These are phyloP conservation scores for Ageneiosus marmoratus DNA, from an alignment of 2,113 vertebrate genomes.

Conservation along the genomic window DNA sequence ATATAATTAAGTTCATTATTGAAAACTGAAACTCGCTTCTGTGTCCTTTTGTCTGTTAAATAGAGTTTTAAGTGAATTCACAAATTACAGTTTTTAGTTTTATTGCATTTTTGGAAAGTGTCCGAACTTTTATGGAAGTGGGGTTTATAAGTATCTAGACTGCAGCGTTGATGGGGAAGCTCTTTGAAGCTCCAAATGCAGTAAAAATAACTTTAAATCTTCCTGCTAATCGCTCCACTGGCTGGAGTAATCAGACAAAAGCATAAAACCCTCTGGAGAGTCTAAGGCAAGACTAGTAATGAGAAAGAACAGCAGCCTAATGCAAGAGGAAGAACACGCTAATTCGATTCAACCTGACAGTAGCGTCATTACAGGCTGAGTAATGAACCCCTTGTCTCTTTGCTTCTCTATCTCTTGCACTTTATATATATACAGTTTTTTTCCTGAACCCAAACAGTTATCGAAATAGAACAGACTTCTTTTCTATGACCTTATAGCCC, in stretches of 20 bases:
- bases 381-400: constrained; percentile 22
- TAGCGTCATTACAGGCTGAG: constrained; percentile 22
- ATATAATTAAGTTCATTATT: no score
- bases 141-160: constrained; percentile 15
- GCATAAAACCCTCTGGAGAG: constrained; percentile 12
- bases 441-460: constrained; percentile 21
- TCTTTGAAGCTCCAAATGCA: constrained; percentile 45
- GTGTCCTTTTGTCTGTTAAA: no score
- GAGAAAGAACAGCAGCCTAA: constrained; percentile 36
- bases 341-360: constrained; percentile 32
- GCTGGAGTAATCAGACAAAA: constrained; percentile 31
- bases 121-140: no score
- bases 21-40: no score
- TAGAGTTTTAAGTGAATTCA: no score
- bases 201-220: constrained; percentile 42
- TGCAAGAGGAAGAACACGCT: constrained; percentile 10
- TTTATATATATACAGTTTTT: constrained; percentile 14
- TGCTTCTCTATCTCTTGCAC: constrained; percentile 14
- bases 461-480: neutral
- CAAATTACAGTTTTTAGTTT: no score
- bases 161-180: neutral
- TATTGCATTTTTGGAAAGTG: no score
- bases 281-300: constrained; percentile 37
- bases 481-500: constrained; percentile 31
- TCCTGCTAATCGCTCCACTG: constrained; percentile 24